Conservation (phyloP, 2,888 invertebrate genomes). For the Caenorhabditis sp. region DNA sequence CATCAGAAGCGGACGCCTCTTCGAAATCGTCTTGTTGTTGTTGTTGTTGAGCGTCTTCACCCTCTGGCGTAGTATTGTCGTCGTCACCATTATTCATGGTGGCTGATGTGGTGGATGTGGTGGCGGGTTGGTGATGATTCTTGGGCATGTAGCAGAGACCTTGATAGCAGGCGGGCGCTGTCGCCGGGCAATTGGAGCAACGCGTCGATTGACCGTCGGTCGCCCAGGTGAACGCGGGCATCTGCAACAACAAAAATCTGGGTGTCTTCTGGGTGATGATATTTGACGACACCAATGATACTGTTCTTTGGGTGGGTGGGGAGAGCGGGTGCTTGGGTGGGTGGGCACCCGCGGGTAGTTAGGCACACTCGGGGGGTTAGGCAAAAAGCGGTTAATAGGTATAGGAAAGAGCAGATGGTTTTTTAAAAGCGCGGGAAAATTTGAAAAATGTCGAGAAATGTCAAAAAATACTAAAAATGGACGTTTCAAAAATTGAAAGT, state of each 20-base stretch:
- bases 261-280: not conserved
- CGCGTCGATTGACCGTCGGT: constrained; percentile 49
- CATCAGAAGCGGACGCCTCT: no score
- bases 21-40: no score
- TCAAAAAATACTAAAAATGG: not conserved
- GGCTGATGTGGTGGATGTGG: constrained; percentile 23
- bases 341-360: no score
- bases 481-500: not conserved
- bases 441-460: not conserved
- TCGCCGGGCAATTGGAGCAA: constrained; percentile 66
- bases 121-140: constrained; percentile 15
- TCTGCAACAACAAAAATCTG: constrained; percentile 49
- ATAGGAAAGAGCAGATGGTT: no score
- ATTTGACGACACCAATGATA: not conserved
- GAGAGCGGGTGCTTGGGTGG: no score
- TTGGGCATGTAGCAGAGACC: constrained; percentile 69
- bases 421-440: no score
- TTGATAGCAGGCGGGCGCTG: constrained; percentile 68
- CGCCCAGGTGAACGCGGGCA: constrained; percentile 71
- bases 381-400: not conserved
- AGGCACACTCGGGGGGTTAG: not conserved
- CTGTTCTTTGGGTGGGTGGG: not conserved
- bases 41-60: no score
- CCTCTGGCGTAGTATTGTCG: no score
- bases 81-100: not conserved